phyloP scores from a whole-genome alignment of 2,888 invertebrate species.

The Ormyrus rosae region DNA sequence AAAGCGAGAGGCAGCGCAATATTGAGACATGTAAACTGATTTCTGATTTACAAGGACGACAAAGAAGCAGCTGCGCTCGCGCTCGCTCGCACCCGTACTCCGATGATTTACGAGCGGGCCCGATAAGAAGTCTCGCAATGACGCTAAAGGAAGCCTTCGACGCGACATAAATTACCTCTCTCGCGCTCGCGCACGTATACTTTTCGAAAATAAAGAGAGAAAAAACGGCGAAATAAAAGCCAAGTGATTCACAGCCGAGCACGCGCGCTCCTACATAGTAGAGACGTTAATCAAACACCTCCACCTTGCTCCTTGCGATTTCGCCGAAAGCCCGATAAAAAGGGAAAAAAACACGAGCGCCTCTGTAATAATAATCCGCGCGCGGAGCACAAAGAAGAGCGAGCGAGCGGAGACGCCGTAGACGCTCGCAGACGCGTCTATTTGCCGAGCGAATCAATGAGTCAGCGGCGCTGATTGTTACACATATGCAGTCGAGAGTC shows the following conservation, averaged over 20 bases:
- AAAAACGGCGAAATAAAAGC: not conserved
- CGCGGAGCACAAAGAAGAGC: not conserved
- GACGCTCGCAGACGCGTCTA: slow-evolving; percentile 49
- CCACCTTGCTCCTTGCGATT: not conserved
- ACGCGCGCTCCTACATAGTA: not conserved
- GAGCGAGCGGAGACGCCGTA: not conserved
- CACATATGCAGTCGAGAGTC: slow-evolving; percentile 60
- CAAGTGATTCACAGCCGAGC: slow-evolving; percentile 27
- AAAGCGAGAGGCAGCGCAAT: slow-evolving; percentile 43
- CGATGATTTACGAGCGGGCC: slow-evolving; percentile 53
- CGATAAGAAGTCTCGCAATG: slow-evolving; percentile 52
- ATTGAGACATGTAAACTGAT: slow-evolving; percentile 57
- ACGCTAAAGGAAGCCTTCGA: slow-evolving; percentile 55
- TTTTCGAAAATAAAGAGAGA: slow-evolving; percentile 17
- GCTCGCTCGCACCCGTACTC: slow-evolving; percentile 18
- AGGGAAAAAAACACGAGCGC: not conserved
- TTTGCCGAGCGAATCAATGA: slow-evolving; percentile 67
- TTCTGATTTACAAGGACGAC: slow-evolving; percentile 56
- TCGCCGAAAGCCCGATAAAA: slow-evolving; percentile 20
- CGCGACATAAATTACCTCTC: slow-evolving; percentile 53
- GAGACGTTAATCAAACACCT: slow-evolving; percentile 1
- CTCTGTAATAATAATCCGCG: slow-evolving; percentile 10
- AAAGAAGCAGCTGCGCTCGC: slow-evolving; percentile 47
- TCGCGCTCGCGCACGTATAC: slow-evolving; percentile 3
- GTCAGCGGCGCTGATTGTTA: slow-evolving; percentile 66